Evolutionary conservation across 2,113 vertebrate genomes (phyloP).

Genomic region (Grammomys surdaster): DNA sequence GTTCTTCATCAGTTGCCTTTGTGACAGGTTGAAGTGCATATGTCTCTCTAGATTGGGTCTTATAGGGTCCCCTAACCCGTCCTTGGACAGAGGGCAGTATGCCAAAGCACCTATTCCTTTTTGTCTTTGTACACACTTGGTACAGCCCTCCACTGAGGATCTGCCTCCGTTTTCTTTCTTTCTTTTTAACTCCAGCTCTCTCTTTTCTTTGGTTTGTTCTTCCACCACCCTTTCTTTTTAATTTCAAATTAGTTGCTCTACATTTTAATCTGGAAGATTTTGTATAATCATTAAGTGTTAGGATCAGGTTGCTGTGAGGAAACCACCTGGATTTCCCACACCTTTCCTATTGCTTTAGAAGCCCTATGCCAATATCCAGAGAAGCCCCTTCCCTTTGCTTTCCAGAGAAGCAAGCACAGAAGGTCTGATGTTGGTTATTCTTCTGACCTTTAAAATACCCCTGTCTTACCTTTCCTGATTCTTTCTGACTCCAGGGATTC

Average conservation of each 20-base stretch:
- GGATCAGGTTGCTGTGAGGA: not conserved
- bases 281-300: not conserved
- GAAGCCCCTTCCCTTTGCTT: not conserved
- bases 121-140: not conserved
- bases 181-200: not conserved
- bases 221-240: not conserved
- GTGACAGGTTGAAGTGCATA: not conserved
- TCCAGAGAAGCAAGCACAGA: not conserved
- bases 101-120: not conserved
- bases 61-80: not conserved
- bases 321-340: not conserved
- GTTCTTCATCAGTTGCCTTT: not conserved
- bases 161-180: not conserved
- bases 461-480: not conserved
- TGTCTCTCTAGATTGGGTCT: not conserved
- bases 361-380: not conserved
- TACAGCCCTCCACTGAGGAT: not conserved
- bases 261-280: not conserved
- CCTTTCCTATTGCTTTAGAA: not conserved
- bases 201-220: not conserved
- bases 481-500: not conserved
- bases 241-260: not conserved
- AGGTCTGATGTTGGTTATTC: not conserved
- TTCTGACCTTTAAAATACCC: constrained; percentile 1
- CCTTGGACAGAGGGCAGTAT: no score